phyloP scores from a whole-genome alignment of 2,888 invertebrate species.

The Microctonus aethiopoides region DNA sequence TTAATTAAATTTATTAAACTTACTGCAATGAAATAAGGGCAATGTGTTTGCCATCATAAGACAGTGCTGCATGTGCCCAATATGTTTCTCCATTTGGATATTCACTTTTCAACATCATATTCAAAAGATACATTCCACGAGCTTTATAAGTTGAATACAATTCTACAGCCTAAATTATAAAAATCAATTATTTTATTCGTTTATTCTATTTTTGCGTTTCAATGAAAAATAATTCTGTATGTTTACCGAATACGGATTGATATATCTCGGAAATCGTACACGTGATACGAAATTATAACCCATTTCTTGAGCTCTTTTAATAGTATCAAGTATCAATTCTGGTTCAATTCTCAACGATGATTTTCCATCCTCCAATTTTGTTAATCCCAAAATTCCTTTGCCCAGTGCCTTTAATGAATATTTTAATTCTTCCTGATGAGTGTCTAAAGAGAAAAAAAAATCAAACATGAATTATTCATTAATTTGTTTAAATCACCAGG shows the following conservation, averaged over 20 bases:
- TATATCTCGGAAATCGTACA: constrained; percentile 77
- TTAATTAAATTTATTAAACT: constrained; percentile 69
- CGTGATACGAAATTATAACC: constrained; percentile 59
- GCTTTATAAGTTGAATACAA: constrained; percentile 80
- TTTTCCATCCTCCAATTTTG: constrained; percentile 69
- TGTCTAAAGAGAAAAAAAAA: constrained; percentile 57
- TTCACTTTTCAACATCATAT: constrained; percentile 74
- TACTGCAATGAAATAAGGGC: constrained; percentile 78
- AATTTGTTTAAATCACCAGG: not conserved
- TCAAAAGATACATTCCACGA: constrained; percentile 75
- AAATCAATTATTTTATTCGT: constrained; percentile 13
- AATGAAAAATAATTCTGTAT: constrained; percentile 16
- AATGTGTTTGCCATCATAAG: constrained; percentile 73
- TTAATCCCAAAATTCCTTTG: constrained; percentile 75
- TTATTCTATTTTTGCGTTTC: constrained; percentile 8
- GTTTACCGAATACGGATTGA: constrained; percentile 73
- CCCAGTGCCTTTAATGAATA: constrained; percentile 77
- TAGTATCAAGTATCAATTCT: constrained; percentile 76
- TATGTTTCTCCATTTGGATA: constrained; percentile 76
- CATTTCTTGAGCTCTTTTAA: constrained; percentile 67
- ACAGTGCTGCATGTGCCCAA: constrained; percentile 76
- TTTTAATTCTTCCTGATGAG: constrained; percentile 74
- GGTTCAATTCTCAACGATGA: constrained; percentile 73
- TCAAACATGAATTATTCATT: constrained; percentile 16
- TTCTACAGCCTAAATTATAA: constrained; percentile 73